Evolutionary conservation across 2,797 vertebrate genomes (phyloP), one percentile per base, ranked within the genome.

Genomic region (Echiichthys vipera): DNA sequence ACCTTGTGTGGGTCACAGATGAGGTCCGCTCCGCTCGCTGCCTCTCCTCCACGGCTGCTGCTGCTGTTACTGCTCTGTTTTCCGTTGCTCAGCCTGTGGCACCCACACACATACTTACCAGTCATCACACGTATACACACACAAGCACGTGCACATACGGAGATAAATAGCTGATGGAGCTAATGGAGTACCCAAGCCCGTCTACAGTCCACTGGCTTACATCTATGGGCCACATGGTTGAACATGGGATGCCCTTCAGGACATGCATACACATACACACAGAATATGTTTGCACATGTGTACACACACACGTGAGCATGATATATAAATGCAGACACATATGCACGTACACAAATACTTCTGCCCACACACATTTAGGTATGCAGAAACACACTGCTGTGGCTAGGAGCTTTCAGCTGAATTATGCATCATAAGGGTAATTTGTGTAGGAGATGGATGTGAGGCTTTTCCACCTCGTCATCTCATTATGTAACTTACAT

Each of bases 1-100:
- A 94, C 92, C 90, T 93, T 93, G 91, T 91, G 89, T 24, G 78
- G 88, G 88, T 92, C 85, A 86, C 80, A 67, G 84, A 90, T 82
- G 84, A 89, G 88, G 78, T 90, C 84, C 30, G 59, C 86, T 83
- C 66, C 71, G 15, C 77, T 87, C 42, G 47, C 79, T 81, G 76
- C 77, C 84, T 84, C 85, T 71, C 65, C 74, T 84, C 82, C 67
- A 55, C 45, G 55, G 75, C 84, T 74, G 77, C 73, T 73, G 81
- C 70, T 42, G 71, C 80, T 40, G 39, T 76, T 80, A 68, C 79
- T 61, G 70, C 72, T 77, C 84, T 81, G 87, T 89, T 91, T 89
- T 83, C 85, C 69, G 14, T 74, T 82, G 81, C 79, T 86, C 76
- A 74, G 77, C 83, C 71, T 65, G 78, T 87, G 79, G 71, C 86